Conservation (phyloP, 1,140 invertebrate genomes). For the Arion vulgaris region DNA sequence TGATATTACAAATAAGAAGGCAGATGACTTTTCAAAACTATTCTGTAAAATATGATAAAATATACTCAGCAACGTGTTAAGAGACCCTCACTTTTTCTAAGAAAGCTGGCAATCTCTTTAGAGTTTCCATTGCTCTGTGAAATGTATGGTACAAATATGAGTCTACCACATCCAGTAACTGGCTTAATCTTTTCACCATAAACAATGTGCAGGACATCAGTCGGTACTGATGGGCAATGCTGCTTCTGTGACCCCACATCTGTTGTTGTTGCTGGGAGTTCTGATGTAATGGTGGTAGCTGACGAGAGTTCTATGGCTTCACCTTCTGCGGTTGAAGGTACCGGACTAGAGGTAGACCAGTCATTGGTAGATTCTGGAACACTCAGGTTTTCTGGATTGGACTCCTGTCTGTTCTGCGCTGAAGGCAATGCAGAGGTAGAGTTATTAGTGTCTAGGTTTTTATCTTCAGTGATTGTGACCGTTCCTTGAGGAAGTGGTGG, state of each 20-base stretch:
- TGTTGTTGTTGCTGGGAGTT: neutral
- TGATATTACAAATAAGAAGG: too few species aligned
- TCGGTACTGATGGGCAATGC: neutral
- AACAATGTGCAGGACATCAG: slow-evolving; percentile 1
- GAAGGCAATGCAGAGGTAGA: slow-evolving; percentile 9
- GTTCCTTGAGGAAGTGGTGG: neutral
- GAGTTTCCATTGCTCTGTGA: neutral
- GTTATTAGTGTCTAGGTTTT: neutral
- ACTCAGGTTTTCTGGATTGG: neutral
- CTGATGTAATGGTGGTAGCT: neutral
- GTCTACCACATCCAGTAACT: slow-evolving; percentile 9
- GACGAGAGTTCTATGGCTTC: neutral
- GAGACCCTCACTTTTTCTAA: slow-evolving; percentile 42
- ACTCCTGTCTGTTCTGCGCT: neutral
- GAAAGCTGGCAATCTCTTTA: slow-evolving; percentile 4
- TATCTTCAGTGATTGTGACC: neutral
- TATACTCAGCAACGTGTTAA: too few species aligned
- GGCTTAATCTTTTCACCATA: slow-evolving; percentile 20
- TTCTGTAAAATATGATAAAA: too few species aligned
- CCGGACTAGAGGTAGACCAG: neutral
- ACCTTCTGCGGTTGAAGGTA: neutral
- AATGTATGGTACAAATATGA: neutral
- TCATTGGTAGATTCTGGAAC: neutral
- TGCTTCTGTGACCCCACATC: neutral
- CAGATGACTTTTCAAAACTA: too few species aligned